Conservation (phyloP, 2,888 invertebrate genomes). For the Ochlodes sylvanus region DNA sequence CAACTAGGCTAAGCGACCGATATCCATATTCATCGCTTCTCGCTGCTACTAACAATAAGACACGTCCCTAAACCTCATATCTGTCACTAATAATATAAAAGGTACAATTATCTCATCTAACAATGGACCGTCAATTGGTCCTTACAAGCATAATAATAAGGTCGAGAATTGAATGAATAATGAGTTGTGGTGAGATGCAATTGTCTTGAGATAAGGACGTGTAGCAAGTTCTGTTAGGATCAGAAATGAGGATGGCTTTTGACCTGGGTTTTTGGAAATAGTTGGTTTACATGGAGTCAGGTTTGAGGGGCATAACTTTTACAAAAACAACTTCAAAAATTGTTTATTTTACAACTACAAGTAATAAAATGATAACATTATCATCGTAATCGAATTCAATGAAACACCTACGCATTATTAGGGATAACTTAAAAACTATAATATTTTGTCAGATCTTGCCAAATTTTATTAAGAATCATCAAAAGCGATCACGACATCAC, state of each 20-base stretch:
- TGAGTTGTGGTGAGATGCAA: slow-evolving; percentile 24
- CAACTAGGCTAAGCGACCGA: too few species aligned
- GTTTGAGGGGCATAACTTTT: too few species aligned
- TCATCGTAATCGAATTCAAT: too few species aligned
- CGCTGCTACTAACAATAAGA: not conserved
- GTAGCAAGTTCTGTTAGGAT: slow-evolving; percentile 57
- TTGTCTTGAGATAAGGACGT: slow-evolving; percentile 47
- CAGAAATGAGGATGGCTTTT: slow-evolving; percentile 59
- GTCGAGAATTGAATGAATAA: slow-evolving; percentile 6
- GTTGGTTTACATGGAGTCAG: slow-evolving; percentile 49
- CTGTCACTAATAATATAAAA: slow-evolving; percentile 36
- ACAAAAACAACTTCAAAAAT: too few species aligned
- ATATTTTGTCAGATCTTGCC: too few species aligned
- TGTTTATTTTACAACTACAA: too few species aligned
- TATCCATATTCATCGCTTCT: too few species aligned
- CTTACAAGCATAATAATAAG: not conserved
- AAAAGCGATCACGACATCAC: too few species aligned
- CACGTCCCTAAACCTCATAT: slow-evolving; percentile 10
- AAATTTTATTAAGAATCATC: too few species aligned
- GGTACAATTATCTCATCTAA: slow-evolving; percentile 34
- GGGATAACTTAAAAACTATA: too few species aligned
- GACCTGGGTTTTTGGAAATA: slow-evolving; percentile 47
- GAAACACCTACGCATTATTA: too few species aligned
- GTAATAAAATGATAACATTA: too few species aligned
- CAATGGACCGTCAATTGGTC: not conserved